A percentile compares a stretch with the other conserved stretches of the same genome.
Evolutionary conservation across 1,140 invertebrate species (phyloP).

Genomic region (Microvelia longipes): DNA sequence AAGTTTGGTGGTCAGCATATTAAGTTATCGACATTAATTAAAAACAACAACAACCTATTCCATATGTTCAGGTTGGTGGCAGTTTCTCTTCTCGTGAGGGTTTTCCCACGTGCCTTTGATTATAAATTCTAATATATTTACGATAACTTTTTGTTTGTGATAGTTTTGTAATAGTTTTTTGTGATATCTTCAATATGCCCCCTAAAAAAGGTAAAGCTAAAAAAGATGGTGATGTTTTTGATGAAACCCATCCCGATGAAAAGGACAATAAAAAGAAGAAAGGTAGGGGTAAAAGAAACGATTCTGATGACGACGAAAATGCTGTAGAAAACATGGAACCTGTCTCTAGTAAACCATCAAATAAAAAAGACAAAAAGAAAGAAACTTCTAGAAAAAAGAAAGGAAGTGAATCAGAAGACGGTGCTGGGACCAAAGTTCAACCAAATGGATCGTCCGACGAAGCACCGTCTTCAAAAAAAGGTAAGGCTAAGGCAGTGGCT

Average conservation of each 20-base stretch:
- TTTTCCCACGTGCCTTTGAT: too few relatives aligned
- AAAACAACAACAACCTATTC: too few relatives aligned
- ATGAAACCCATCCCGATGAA: constrained; percentile 1
- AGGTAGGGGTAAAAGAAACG: constrained; percentile 13
- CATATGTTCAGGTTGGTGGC: too few relatives aligned
- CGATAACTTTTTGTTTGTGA: too few relatives aligned
- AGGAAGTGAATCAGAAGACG: constrained; percentile 27
- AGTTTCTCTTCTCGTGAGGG: too few relatives aligned
- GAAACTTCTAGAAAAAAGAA: constrained; percentile 25
- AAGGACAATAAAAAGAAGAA: constrained; percentile 11
- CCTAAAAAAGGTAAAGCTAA: constrained; percentile 16
- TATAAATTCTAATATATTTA: too few relatives aligned
- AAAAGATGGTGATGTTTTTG: constrained; percentile 15
- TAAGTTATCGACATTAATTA: too few relatives aligned
- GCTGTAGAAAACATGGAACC: constrained; percentile 32
- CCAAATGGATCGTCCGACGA: constrained; percentile 27
- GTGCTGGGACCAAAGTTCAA: constrained; percentile 21
- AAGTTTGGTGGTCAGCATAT: too few relatives aligned
- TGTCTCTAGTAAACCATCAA: too few relatives aligned
- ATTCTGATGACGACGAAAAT: constrained; percentile 31
- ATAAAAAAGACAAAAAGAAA: constrained; percentile 21
- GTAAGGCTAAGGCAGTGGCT: neutral
- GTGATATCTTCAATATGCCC: constrained; percentile 13
- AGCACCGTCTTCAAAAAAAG: neutral
- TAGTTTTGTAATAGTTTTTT: neutral